A percentile compares a stretch with the other conserved stretches of the same genome.
Evolutionary conservation across 2,113 vertebrate species (phyloP).

Genomic region (Salvelinus alpinus): DNA sequence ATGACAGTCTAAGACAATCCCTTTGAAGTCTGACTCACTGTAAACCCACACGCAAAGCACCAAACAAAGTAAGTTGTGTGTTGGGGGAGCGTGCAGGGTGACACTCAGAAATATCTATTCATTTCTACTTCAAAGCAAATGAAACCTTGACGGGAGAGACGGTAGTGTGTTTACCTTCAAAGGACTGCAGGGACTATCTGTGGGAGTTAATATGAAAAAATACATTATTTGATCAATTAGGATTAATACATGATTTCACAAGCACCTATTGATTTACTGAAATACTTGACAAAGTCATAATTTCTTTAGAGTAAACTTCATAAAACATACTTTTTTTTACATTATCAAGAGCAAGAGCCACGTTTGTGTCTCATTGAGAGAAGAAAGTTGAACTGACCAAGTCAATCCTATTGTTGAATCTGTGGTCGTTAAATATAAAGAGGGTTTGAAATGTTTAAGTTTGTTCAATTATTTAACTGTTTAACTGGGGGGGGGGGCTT

Average conservation of each 20-base stretch:
- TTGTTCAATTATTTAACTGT: no score
- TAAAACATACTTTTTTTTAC: no score
- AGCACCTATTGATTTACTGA: no score
- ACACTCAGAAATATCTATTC: constrained; percentile 14
- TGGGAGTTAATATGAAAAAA: background rate
- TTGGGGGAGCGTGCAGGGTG: background rate
- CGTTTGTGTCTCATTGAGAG: no score
- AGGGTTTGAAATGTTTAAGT: no score
- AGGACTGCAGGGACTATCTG: background rate
- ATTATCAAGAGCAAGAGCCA: no score
- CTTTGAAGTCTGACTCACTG: constrained; percentile 31
- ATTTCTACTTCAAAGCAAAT: constrained; percentile 37
- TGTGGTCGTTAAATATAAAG: no score
- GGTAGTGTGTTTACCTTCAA: constrained; percentile 21
- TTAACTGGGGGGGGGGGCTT: background rate
- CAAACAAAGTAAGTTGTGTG: constrained; percentile 20
- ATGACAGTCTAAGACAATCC: background rate
- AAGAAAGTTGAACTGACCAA: no score
- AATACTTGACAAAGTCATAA: no score
- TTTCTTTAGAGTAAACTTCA: no score
- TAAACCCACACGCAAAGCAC: constrained; percentile 8
- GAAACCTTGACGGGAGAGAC: background rate
- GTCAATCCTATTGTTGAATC: no score
- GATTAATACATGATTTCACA: no score
- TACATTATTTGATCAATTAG: background rate